Conservation (phyloP, 2,797 vertebrate species). For the Erethizon dorsatum region DNA sequence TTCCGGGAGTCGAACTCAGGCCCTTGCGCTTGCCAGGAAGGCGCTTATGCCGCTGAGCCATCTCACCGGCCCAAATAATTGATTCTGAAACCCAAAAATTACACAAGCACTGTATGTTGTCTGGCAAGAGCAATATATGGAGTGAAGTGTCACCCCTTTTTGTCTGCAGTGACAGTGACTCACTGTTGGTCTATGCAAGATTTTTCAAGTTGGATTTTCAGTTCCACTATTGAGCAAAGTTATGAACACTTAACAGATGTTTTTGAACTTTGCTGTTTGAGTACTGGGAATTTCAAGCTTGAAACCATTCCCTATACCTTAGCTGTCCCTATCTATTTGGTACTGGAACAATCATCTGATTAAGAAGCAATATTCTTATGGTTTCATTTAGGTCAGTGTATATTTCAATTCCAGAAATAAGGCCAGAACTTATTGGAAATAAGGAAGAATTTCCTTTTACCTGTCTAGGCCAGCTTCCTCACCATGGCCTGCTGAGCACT, state of each 20-base stretch:
- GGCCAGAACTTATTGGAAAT: not conserved
- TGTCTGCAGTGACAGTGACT: not conserved
- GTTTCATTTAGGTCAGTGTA: not conserved
- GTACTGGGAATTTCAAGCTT: not conserved
- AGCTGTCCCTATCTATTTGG: not conserved
- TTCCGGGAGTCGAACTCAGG: too few species aligned
- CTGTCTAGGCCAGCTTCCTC: not conserved
- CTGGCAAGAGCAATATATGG: not conserved
- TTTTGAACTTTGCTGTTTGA: not conserved
- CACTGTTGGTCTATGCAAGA: not conserved
- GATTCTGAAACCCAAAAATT: not conserved
- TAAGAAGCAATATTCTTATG: not conserved
- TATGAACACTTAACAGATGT: not conserved
- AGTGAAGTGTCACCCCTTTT: not conserved
- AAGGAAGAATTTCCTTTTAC: not conserved
- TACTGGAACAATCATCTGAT: not conserved
- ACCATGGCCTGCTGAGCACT: not conserved
- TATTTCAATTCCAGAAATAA: constrained; percentile 16
- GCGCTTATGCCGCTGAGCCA: too few species aligned
- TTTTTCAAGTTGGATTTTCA: not conserved
- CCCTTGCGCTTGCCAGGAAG: too few species aligned
- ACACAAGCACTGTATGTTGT: not conserved
- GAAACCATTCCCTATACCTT: not conserved
- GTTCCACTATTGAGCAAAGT: not conserved
- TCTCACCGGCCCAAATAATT: too few species aligned